phyloP scores from a whole-genome alignment of 2,888 invertebrate genomes.

The Calameuta pallipes region DNA sequence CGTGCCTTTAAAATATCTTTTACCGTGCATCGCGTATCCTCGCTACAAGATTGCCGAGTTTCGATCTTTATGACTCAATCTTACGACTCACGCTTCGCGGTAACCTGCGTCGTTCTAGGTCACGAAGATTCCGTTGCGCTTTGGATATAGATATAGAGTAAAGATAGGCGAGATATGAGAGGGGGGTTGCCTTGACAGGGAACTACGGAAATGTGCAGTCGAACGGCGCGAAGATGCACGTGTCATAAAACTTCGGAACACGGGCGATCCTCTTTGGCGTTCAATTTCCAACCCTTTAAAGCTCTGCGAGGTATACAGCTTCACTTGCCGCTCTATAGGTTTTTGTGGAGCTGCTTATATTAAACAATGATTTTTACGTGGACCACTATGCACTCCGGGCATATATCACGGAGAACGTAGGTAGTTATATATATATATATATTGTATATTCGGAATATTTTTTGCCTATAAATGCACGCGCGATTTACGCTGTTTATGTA shows the following conservation, averaged over 20 bases:
- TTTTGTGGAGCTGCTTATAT: not conserved
- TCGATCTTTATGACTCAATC: not conserved
- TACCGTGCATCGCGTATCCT: slow-evolving; percentile 1
- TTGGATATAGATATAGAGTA: not conserved
- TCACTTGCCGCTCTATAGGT: not conserved
- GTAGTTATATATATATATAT: not conserved
- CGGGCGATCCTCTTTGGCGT: not conserved
- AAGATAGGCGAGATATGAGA: not conserved
- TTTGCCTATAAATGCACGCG: not conserved
- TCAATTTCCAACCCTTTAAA: not conserved
- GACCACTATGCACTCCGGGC: not conserved
- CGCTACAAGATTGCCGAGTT: not conserved
- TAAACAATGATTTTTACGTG: too few species aligned
- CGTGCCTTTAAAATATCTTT: slow-evolving; percentile 39
- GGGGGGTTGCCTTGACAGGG: too few species aligned
- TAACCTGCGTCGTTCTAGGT: not conserved
- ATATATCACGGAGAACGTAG: not conserved
- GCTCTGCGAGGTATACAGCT: not conserved
- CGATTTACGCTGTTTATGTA: not conserved
- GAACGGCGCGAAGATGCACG: not conserved
- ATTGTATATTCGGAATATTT: not conserved
- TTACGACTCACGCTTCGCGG: not conserved
- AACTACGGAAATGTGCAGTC: not conserved
- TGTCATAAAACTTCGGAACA: not conserved
- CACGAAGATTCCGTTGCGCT: not conserved